Conservation (phyloP, 2,797 vertebrate species). For the Tolypeutes matacus region DNA sequence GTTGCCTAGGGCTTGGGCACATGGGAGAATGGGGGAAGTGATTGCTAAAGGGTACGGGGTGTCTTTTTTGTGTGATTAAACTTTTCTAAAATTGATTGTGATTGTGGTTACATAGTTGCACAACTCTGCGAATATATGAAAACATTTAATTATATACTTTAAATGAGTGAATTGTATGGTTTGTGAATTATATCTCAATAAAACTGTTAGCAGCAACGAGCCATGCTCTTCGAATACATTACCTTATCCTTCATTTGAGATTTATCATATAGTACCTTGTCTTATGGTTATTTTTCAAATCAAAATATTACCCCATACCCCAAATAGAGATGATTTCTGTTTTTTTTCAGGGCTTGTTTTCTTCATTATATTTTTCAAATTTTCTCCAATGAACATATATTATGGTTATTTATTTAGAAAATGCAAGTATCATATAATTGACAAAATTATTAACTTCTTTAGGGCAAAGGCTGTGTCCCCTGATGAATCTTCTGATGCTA, state of each 20-base stretch:
- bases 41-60: background rate
- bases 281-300: background rate
- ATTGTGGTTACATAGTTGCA: background rate
- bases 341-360: constrained; percentile 10
- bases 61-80: constrained; percentile 28
- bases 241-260: background rate
- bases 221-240: background rate
- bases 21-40: background rate
- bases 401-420: background rate
- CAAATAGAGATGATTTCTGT: background rate
- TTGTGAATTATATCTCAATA: background rate
- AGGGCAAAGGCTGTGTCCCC: background rate
- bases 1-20: background rate
- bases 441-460: background rate
- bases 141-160: background rate
- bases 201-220: background rate
- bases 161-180: background rate
- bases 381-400: background rate
- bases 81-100: background rate
- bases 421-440: background rate
- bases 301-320: background rate
- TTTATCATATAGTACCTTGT: background rate
- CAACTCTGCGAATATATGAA: background rate
- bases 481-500: background rate
- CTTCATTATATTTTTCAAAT: constrained; percentile 47